These are phyloP conservation scores for Drosophila formosana DNA, from an alignment of 2,888 invertebrate genomes.

Conservation along the genomic window DNA sequence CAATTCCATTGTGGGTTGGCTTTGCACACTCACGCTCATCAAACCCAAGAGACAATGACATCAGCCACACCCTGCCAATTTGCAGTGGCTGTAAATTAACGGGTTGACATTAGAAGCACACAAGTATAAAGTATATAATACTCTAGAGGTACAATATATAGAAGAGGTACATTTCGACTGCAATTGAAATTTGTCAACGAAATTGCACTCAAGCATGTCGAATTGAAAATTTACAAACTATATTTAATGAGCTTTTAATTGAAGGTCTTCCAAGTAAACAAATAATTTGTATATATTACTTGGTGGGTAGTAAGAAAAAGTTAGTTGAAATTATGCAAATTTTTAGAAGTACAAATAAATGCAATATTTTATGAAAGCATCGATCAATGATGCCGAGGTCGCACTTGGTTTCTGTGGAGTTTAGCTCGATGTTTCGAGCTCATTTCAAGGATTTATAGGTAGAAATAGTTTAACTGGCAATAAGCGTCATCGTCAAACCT, in stretches of 20 bases:
- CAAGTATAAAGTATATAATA: slow-evolving; percentile 21
- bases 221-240: slow-evolving; percentile 6
- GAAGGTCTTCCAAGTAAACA: slow-evolving; percentile 7
- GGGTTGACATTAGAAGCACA: slow-evolving; percentile 31
- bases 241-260: slow-evolving; percentile 58
- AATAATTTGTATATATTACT: slow-evolving; percentile 1
- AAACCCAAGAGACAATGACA: slow-evolving; percentile 30
- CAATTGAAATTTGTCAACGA: slow-evolving; percentile 37
- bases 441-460: slow-evolving; percentile 28
- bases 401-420: neutral
- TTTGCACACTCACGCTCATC: slow-evolving; percentile 7
- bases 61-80: slow-evolving; percentile 58
- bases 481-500: slow-evolving; percentile 24
- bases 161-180: slow-evolving; percentile 5
- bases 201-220: slow-evolving; percentile 28
- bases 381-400: slow-evolving; percentile 16
- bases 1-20: slow-evolving; percentile 32
- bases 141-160: neutral
- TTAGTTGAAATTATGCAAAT: slow-evolving; percentile 14
- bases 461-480: slow-evolving; percentile 18
- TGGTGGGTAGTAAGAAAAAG: slow-evolving; percentile 12
- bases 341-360: slow-evolving; percentile 14
- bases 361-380: slow-evolving; percentile 11
- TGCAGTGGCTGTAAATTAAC: slow-evolving; percentile 43
- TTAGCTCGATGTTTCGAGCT: neutral